Evolutionary conservation across 2,797 vertebrate species (phyloP).

Genomic region (Delichon dasypus): DNA sequence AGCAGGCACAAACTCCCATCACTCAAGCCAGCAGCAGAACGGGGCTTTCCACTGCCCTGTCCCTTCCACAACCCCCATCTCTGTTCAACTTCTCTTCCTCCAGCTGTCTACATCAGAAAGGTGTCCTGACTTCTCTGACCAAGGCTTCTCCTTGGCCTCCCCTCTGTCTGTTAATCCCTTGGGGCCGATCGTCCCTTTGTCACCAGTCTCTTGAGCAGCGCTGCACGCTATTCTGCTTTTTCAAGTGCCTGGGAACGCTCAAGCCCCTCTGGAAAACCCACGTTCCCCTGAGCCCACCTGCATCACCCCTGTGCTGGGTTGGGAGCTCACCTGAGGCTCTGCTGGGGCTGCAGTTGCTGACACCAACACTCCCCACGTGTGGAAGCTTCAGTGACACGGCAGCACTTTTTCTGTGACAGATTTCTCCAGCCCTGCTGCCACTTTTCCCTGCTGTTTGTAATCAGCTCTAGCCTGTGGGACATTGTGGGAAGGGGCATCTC

Average conservation of each 20-base stretch:
- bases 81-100: not conserved
- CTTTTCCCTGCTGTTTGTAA: fast-evolving
- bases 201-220: fast-evolving
- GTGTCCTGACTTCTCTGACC: not conserved
- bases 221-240: not conserved
- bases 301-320: not conserved
- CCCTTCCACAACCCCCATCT: too few relatives aligned
- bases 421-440: not conserved
- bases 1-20: not conserved
- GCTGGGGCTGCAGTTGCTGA: not conserved
- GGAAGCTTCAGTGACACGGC: fast-evolving
- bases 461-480: not conserved
- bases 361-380: fast-evolving
- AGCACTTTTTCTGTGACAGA: not conserved
- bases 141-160: not conserved
- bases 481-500: not conserved
- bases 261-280: not conserved
- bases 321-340: not conserved
- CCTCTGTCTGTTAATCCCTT: not conserved
- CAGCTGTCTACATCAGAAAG: not conserved
- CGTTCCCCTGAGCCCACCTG: not conserved
- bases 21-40: not conserved
- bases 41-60: not conserved
- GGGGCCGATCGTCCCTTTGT: not conserved
- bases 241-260: not conserved